A percentile compares a stretch with the other conserved stretches of the same genome.
Evolutionary conservation across 2,113 vertebrate genomes (phyloP).

Genomic region (Stomatorhinus ivindoensis): DNA sequence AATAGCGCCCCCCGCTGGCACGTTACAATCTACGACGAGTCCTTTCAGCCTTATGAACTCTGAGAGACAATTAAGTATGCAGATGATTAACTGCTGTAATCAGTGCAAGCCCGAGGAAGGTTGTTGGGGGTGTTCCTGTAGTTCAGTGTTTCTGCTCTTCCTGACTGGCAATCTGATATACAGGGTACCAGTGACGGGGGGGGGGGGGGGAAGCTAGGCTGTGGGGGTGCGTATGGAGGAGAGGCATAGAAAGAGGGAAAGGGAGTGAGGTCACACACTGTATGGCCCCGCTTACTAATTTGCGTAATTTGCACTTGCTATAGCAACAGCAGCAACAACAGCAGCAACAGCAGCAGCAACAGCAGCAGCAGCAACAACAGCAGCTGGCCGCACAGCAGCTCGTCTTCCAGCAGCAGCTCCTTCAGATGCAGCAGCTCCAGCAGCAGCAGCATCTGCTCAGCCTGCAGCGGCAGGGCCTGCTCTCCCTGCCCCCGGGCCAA

Average conservation of each 20-base stretch:
- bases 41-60: slow-evolving; percentile 50
- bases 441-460: slow-evolving; percentile 98
- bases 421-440: slow-evolving; percentile 99
- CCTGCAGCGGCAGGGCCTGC: slow-evolving; percentile 98
- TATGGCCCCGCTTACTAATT: slow-evolving; percentile 27
- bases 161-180: slow-evolving; percentile 28
- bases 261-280: slow-evolving; percentile 35
- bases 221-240: slow-evolving; percentile 13
- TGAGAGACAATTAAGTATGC: slow-evolving; percentile 60
- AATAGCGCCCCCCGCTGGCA: slow-evolving; percentile 2
- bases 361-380: slow-evolving; percentile 84
- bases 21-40: background rate
- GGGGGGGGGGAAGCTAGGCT: background rate
- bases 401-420: slow-evolving; percentile 99
- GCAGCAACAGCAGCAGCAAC: slow-evolving; percentile 88
- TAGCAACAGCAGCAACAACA: slow-evolving; percentile 78
- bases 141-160: slow-evolving; percentile 42
- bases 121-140: slow-evolving; percentile 13
- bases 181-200: background rate
- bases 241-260: background rate
- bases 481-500: slow-evolving; percentile 92
- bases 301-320: slow-evolving; percentile 46
- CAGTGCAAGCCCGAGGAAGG: slow-evolving; percentile 32
- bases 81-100: slow-evolving; percentile 56
- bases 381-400: slow-evolving; percentile 99